Conservation (phyloP, 2,888 invertebrate genomes). For the Stenoptilia bipunctidactyla region DNA sequence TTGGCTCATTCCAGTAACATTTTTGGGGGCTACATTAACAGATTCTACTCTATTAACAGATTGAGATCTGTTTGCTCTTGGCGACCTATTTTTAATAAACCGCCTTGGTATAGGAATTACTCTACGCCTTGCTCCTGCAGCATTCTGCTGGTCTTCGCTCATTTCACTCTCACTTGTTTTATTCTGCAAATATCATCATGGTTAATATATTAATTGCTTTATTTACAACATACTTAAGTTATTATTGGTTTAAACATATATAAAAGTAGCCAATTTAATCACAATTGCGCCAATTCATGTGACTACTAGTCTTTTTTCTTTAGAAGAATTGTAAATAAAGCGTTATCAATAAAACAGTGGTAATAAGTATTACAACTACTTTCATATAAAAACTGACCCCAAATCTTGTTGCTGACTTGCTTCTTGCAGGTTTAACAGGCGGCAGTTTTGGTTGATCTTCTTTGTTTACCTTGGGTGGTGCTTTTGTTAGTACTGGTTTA, state of each 20-base stretch:
- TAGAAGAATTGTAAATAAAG: constrained; percentile 44
- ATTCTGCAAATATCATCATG: constrained; percentile 62
- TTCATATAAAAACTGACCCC: constrained; percentile 63
- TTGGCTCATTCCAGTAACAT: constrained; percentile 54
- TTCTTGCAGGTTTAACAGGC: constrained; percentile 61
- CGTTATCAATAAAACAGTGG: constrained; percentile 49
- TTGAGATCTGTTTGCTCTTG: constrained; percentile 66
- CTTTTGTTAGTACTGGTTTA: constrained; percentile 37
- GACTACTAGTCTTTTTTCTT: constrained; percentile 21
- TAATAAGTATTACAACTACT: constrained; percentile 43
- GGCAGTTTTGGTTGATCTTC: constrained; percentile 44
- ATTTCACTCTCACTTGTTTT: constrained; percentile 72
- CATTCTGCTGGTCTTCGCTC: constrained; percentile 63
- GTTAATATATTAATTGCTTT: constrained; percentile 26
- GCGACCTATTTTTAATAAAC: constrained; percentile 52
- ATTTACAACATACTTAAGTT: neutral
- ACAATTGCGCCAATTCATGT: constrained; percentile 8
- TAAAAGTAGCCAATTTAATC: no score
- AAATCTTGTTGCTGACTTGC: constrained; percentile 61
- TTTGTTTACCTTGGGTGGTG: constrained; percentile 30
- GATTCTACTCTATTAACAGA: constrained; percentile 65
- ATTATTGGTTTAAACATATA: constrained; percentile 4
- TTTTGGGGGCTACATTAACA: constrained; percentile 32
- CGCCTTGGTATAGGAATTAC: constrained; percentile 51
- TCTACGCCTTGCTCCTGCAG: constrained; percentile 40